phyloP scores from a whole-genome alignment of 2,888 invertebrate species.

The Mamestra brassicae region DNA sequence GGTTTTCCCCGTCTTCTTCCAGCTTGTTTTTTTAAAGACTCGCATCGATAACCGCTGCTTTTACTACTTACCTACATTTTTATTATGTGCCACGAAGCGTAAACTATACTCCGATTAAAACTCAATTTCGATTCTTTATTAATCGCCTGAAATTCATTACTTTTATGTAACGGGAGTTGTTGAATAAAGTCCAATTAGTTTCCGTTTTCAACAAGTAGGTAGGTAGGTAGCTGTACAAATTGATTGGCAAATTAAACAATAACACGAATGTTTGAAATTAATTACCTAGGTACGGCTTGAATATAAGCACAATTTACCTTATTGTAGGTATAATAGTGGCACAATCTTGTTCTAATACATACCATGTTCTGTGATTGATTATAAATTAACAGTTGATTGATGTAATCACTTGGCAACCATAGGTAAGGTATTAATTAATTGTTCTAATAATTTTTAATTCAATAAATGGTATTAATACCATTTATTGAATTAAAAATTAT shows the following conservation, averaged over 20 bases:
- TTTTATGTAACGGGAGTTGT: conserved; percentile 34
- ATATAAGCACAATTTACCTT: not conserved
- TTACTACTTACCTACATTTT: conserved; percentile 10
- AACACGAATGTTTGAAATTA: conserved; percentile 35
- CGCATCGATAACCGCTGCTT: conserved; percentile 24
- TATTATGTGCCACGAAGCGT: conserved; percentile 26
- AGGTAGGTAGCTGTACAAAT: conserved; percentile 26
- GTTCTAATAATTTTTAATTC: not conserved
- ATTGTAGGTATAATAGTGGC: not conserved
- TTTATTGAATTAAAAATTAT: too few relatives aligned
- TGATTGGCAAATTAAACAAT: conserved; percentile 51
- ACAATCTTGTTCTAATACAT: conserved; percentile 5
- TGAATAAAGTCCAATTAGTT: conserved; percentile 39
- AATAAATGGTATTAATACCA: not conserved
- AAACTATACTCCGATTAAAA: conserved; percentile 43
- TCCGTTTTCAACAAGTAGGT: not conserved
- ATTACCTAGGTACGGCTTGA: conserved; percentile 30
- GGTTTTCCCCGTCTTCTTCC: not conserved
- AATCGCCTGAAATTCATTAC: conserved; percentile 24
- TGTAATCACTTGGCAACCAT: not conserved
- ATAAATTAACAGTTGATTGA: conserved; percentile 2
- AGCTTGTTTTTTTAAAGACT: conserved; percentile 1
- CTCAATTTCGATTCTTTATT: conserved; percentile 31
- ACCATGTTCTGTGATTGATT: conserved; percentile 18
- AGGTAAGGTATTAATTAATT: not conserved